Evolutionary conservation across 2,888 invertebrate species (phyloP), one percentile per base, ranked within the genome.

Genomic region (Hetaerina titia): DNA sequence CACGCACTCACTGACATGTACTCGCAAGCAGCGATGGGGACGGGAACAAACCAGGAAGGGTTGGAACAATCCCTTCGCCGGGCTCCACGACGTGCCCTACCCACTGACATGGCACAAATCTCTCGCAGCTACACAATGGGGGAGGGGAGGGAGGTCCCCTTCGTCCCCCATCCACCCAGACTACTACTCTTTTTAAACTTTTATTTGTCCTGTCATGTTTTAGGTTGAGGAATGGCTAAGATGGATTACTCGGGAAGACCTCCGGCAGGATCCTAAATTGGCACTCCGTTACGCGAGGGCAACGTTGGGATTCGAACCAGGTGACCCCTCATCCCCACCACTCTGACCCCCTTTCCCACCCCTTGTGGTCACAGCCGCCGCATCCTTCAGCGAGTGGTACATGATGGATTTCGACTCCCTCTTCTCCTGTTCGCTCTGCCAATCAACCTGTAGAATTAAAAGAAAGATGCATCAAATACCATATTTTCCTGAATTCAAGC

Each of bases 361-460:
- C 31, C 81, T 81, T 13, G 31, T 31, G 15, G 64, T 92, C 8
- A 74, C 89, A 19, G 95, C 95, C 6, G 90, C 94, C 9, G 74
- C 95, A 89, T 95, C 95, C 57, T 95, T 95, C 56, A 64, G 31
- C 7, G 95, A 95, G 95, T 89, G 94, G 90, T 95, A 95, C 64
- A 88, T 69, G 89, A 95, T 81, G 25, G 95, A 95, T 95, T 97
- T 97, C 0, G 97, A 97, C 96, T 98, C 98, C 94, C 97, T 97
- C 95, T 97, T 97, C 96, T 98, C 98, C 96, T 98, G 98, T 95
- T 98, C 98, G 56, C 98, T 98, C 96, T 98, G 97, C 98, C 98
- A 98, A 96, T 98, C 97, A 96, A 98, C 98, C 98, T 98, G 96
- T 58, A 96, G 96, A 95, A 95, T 95, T 95, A 95, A 95, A 89